Base-by-base conservation (phyloP, 64 coral and sea anemone genomes). In the Dendrophyllia cribrosa region DNA sequence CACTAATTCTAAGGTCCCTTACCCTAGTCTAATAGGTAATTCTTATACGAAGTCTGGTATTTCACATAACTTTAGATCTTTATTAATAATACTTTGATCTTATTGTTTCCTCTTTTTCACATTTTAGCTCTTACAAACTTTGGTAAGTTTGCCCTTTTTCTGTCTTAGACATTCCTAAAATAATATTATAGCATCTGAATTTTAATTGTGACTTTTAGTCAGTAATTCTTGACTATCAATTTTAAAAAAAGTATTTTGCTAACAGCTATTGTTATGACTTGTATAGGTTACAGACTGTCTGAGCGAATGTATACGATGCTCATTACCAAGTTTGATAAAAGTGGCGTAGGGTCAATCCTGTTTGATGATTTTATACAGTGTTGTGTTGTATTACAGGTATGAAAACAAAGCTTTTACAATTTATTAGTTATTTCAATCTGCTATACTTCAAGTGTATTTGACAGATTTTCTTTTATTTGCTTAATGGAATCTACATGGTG, bases 331-430 rank as follows among this genome's bases (percentile, higher is more conserved):
- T 99, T 99, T 99, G 97, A 99, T 77, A 77, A 91, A 23, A 87
- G 78, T 65, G 97, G 89, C 22, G 43, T 58, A 68, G 91, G 88
- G 9, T 89, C 87, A 9, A 96, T 98, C 70, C 60, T 85, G 58
- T 98, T 98, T 88, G 97, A 98, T 88, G 97, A 98, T 72, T 98
- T 98, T 82, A 98, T 98, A 44, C 97, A 98, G 58, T 98, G 97
- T 43, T 98, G 94, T 87, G 90, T 98, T 11, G 75, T 98, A 14
- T 77, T 98, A 63, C 90, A 98, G 96, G 96, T 98, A 84, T 19
- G 50, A 23, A 58, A 61, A 65, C 45, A 11, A 34, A 34, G 2
- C 34, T 34, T 34, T 34, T 34, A 34, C 2, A 34, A 34, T 34
- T 34, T 34, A 34, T 34, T 34, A 34, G 34, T 34, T 34, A 34